Base-by-base conservation (phyloP, 2,113 vertebrate species). In the Camelus bactrianus region DNA sequence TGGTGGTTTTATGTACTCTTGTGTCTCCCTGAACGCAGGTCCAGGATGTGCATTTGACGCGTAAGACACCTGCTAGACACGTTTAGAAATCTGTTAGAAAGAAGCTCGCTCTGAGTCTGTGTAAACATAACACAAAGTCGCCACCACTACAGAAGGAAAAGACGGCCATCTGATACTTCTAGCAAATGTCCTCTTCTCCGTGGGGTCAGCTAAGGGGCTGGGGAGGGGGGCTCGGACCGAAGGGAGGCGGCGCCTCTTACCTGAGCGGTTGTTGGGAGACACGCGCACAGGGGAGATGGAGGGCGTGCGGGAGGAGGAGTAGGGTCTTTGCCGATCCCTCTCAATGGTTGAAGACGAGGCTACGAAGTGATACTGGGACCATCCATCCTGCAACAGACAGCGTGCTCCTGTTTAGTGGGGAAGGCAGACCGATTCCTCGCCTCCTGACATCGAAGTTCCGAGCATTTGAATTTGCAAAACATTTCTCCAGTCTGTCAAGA, bases 361-460 rank as follows among this genome's bases (percentile, higher is more conserved):
- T 98, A 99, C 99, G 95, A 99, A 99, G 98, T 99, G 99, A 99
- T 99, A 99, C 97, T 99, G 99, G 3, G 99, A 99, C 99, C 99
- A 99, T 97, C 99, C 99, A 0, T 99, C 99, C 99, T 99, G 98
- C 20, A 97, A 93, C 91, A 97, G 93, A 96, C 79, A 98, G 97
- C 35, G 46, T 0, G 0, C 9, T 6, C 5, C 79, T 42, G 76
- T 84, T 35, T 79, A 4, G 0, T 8, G 0, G 4, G 86, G 30
- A 90, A 58, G 60, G 60, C 15, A 9, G 6, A 0, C 20, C 0
- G 32, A 56, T 8, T 8, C 5, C 42, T 54, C 22, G 46, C 42
- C 35, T 67, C 30, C 64, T 6, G 67, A 46, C 46, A 7, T 16
- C 3, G 0, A n/a, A 3, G 19, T 46, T 54, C 62, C 65, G 6